Conservation (phyloP, 2,113 vertebrate genomes). For the Hyla sarda region DNA sequence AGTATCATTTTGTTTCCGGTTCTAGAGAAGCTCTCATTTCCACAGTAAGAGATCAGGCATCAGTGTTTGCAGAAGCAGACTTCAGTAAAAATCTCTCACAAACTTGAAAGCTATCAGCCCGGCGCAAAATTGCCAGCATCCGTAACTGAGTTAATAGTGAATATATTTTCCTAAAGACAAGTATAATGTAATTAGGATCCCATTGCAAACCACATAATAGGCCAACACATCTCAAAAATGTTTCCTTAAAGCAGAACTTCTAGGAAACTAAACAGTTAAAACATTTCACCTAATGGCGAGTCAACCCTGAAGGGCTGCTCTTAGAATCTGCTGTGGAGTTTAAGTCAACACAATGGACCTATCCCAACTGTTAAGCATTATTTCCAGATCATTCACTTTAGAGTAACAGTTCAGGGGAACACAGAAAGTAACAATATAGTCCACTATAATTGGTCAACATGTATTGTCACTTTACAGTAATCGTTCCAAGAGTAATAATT, state of each 20-base stretch:
- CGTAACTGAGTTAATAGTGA: slow-evolving; percentile 7
- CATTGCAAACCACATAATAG: slow-evolving; percentile 38
- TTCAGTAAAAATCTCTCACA: slow-evolving; percentile 32
- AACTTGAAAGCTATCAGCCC: slow-evolving; percentile 29
- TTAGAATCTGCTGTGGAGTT: neutral
- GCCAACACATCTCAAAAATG: slow-evolving; percentile 1
- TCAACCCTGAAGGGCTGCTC: neutral
- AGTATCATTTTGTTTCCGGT: slow-evolving; percentile 40
- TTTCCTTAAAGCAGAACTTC: neutral
- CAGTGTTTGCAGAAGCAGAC: slow-evolving; percentile 36
- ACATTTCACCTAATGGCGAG: neutral
- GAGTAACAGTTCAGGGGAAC: neutral
- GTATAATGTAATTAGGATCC: slow-evolving; percentile 45
- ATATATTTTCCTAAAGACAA: slow-evolving; percentile 42
- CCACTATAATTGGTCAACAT: neutral
- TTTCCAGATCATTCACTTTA: neutral
- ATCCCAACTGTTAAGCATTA: neutral
- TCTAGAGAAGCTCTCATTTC: slow-evolving; percentile 8
- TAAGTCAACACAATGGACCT: neutral
- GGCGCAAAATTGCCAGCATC: slow-evolving; percentile 37
- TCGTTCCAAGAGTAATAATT: neutral
- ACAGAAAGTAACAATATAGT: neutral
- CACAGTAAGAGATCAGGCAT: slow-evolving; percentile 36
- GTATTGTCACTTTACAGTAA: neutral
- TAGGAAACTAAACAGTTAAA: slow-evolving; percentile 12